Percentiles rank a stretch among this genome's conserved stretches.
Evolutionary conservation across 2,888 invertebrate species (phyloP).

Genomic region (Punctoribates punctum): DNA sequence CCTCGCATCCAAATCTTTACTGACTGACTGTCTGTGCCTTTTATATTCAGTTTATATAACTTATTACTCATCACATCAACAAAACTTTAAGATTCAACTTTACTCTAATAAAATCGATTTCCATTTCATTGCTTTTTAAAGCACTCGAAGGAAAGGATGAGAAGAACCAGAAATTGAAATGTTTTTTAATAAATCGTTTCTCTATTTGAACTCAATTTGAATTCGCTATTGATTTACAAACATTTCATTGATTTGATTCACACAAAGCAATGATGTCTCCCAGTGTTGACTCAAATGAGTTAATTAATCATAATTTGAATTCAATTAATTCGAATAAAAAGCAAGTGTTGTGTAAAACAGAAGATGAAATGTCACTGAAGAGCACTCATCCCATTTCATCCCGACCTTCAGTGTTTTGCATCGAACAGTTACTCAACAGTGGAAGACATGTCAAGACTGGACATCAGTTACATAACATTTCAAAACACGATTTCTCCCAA

Average conservation of each 20-base stretch:
- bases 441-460: conserved; percentile 7
- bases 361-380: background rate
- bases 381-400: conserved; percentile 17
- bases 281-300: conserved; percentile 26
- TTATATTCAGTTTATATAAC: conserved; percentile 34
- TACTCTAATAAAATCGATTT: conserved; percentile 15
- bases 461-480: background rate
- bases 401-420: conserved; percentile 20
- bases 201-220: background rate
- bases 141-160: conserved; percentile 6
- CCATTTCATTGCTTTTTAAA: conserved; percentile 16
- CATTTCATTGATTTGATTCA: background rate
- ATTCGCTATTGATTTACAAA: background rate
- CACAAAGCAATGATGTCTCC: conserved; percentile 26
- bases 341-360: background rate
- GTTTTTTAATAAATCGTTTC: background rate
- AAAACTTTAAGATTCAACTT: conserved; percentile 18
- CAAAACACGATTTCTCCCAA: background rate
- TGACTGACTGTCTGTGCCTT: conserved; percentile 32
- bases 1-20: conserved; percentile 16
- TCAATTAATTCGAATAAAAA: conserved; percentile 10
- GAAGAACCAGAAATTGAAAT: background rate
- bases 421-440: conserved; percentile 25
- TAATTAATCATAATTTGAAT: conserved; percentile 15
- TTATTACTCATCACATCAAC: conserved; percentile 12